Evolutionary conservation across 1,140 invertebrate species (phyloP).

Genomic region (Leptopilina boulardi): DNA sequence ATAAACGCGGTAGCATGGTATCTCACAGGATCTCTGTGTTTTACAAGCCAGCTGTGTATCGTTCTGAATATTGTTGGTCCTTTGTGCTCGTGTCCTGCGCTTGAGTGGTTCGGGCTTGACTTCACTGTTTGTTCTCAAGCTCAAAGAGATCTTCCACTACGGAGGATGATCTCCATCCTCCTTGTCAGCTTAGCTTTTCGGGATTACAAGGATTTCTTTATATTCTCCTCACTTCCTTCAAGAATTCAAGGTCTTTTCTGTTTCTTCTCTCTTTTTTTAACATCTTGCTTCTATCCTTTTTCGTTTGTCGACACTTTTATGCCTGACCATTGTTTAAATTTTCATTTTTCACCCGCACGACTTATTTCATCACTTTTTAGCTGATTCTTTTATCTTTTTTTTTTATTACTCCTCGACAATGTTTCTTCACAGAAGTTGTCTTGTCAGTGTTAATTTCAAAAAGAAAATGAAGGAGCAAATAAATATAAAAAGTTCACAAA

Average conservation of each 20-base stretch:
- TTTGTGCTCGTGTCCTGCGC: slow-evolving; percentile 62
- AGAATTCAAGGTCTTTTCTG: slow-evolving; percentile 34
- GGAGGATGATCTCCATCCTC: slow-evolving; percentile 56
- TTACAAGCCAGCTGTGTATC: slow-evolving; percentile 74
- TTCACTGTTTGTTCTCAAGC: slow-evolving; percentile 60
- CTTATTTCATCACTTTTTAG: neutral
- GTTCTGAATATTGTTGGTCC: slow-evolving; percentile 70
- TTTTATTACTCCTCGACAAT: neutral
- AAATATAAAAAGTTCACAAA: too few species aligned
- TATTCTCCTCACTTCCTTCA: slow-evolving; percentile 45
- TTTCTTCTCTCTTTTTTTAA: slow-evolving; percentile 37
- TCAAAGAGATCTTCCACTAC: slow-evolving; percentile 51
- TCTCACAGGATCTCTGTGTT: slow-evolving; percentile 74
- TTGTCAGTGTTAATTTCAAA: neutral
- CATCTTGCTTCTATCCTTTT: slow-evolving; percentile 10
- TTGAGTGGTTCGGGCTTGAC: slow-evolving; percentile 65
- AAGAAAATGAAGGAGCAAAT: neutral
- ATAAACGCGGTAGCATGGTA: slow-evolving; percentile 60
- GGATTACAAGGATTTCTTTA: slow-evolving; percentile 68
- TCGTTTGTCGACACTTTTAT: slow-evolving; percentile 37
- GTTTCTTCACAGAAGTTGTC: neutral
- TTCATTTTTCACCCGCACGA: neutral
- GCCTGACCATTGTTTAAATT: slow-evolving; percentile 25
- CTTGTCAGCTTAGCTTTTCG: slow-evolving; percentile 68
- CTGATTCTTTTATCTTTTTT: neutral